Evolutionary conservation across 2,113 vertebrate species (phyloP).

Genomic region (Machaerirhynchus nigripectus): DNA sequence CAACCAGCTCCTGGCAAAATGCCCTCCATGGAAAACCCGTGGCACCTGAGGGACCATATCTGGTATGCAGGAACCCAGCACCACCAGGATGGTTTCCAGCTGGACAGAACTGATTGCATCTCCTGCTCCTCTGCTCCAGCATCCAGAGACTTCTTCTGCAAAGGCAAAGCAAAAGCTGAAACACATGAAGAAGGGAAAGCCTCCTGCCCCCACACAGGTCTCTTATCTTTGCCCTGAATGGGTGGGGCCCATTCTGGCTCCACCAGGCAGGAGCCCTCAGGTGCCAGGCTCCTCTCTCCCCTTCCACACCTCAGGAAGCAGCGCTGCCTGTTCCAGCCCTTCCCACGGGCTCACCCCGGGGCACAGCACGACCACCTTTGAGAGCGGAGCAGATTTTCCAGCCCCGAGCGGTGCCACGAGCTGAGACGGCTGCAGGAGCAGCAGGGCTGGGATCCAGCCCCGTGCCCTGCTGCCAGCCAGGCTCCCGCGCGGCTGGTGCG

Average conservation of each 20-base stretch:
- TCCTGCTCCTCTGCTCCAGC: not conserved
- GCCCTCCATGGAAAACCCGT: not conserved
- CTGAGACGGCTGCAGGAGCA: not conserved
- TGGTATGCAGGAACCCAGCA: fast-evolving
- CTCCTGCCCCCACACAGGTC: not conserved
- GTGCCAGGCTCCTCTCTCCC: not conserved
- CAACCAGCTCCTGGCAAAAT: not conserved
- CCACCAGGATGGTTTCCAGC: not conserved
- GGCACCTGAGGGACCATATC: not conserved
- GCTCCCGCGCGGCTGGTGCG: not conserved
- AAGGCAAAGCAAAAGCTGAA: not conserved
- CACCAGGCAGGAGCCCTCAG: not conserved
- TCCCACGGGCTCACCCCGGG: not conserved
- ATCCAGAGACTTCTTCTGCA: not conserved
- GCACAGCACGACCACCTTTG: not conserved
- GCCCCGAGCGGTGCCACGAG: not conserved
- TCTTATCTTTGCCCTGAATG: not conserved
- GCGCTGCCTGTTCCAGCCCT: not conserved
- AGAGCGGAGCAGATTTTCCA: not conserved
- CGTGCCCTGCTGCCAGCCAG: not conserved
- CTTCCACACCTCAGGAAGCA: not conserved
- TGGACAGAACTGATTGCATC: not conserved
- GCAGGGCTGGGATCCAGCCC: conserved; percentile 7
- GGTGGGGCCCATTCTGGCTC: not conserved
- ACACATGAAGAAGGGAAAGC: not conserved